Percentiles rank a stretch among this genome's conserved stretches.
Conservation (phyloP, 2,113 vertebrate species). For the Chauna torquata region DNA sequence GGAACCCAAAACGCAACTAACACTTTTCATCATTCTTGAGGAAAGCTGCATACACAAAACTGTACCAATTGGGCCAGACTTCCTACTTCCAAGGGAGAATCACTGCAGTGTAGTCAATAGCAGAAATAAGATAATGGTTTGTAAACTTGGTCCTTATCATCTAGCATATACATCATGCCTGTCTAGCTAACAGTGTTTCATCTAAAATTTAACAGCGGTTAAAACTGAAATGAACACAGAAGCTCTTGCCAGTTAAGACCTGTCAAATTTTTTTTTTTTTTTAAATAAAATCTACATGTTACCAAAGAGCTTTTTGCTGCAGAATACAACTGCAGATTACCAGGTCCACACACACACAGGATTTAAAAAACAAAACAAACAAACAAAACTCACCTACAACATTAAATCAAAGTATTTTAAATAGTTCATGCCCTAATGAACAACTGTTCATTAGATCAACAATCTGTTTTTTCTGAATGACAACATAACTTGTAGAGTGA, state of each 20-base stretch:
- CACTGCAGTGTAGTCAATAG: not conserved
- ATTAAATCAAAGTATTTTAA: not conserved
- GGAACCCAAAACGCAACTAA: not conserved
- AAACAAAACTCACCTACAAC: not conserved
- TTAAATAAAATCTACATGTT: too few relatives aligned
- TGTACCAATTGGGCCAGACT: not conserved
- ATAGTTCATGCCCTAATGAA: not conserved
- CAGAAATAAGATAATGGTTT: not conserved
- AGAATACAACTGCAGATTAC: not conserved
- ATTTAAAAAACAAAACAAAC: not conserved
- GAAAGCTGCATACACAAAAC: not conserved
- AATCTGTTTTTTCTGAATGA: not conserved
- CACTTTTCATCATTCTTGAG: not conserved
- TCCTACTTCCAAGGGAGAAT: not conserved
- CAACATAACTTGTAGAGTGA: not conserved
- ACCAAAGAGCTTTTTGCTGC: not conserved
- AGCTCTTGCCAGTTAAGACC: constrained; percentile 36
- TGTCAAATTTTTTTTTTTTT: too few relatives aligned
- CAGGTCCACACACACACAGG: not conserved
- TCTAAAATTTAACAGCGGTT: not conserved
- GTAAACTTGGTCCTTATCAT: not conserved
- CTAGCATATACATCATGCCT: not conserved
- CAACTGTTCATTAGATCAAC: not conserved
- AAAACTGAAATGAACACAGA: not conserved
- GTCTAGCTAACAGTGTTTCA: not conserved